Conservation (phyloP, 2,113 vertebrate genomes). For the Perca flavescens region DNA sequence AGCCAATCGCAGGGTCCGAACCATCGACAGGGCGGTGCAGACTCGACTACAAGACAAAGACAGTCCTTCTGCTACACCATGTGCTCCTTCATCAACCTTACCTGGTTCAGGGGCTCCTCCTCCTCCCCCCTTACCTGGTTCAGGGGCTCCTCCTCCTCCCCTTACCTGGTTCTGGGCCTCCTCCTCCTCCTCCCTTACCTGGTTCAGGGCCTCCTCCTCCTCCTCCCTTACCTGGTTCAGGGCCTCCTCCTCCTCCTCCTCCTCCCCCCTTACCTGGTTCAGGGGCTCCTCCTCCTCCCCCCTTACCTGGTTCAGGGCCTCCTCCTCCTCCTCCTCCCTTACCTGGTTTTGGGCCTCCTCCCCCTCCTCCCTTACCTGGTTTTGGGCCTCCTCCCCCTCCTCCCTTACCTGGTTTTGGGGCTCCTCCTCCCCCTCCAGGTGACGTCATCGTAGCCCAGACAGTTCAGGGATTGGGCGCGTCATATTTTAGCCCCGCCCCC, state of each 20-base stretch:
- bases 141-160: too few species aligned
- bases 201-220: neutral
- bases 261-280: neutral
- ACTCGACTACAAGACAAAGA: slow-evolving; percentile 59
- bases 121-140: neutral
- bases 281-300: slow-evolving; percentile 15
- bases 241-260: neutral
- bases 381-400: slow-evolving; percentile 52
- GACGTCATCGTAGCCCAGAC: slow-evolving; percentile 78
- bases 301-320: neutral
- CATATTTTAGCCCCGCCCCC: slow-evolving; percentile 61
- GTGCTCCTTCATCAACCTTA: neutral
- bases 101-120: neutral
- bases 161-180: neutral
- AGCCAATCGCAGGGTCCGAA: slow-evolving; percentile 47
- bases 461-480: slow-evolving; percentile 67
- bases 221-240: neutral
- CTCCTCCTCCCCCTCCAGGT: slow-evolving; percentile 51
- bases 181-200: slow-evolving; percentile 9
- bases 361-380: slow-evolving; percentile 33
- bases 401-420: slow-evolving; percentile 37
- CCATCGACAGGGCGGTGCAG: slow-evolving; percentile 76
- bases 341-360: slow-evolving; percentile 28
- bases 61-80: neutral
- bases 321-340: slow-evolving; percentile 60